Evolutionary conservation across 2,888 invertebrate species (phyloP), one percentile per base, ranked within the genome.

Genomic region (Ormyrus nitidulus): DNA sequence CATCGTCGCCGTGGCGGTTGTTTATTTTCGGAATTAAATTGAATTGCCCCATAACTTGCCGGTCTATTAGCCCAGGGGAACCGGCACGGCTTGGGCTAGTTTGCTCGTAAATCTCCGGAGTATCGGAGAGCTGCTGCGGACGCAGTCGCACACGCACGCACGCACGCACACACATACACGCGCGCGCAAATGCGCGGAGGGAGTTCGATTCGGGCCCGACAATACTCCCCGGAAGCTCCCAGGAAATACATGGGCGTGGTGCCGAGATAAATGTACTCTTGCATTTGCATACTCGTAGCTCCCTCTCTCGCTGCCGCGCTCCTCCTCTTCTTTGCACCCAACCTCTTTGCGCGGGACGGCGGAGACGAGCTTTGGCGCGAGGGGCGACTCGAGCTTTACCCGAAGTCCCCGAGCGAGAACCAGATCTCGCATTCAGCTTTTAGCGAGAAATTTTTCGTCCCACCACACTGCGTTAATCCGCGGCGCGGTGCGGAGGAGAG

Each of bases 171-270:
- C 19, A 65, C 9, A 48, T 2, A 8, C 13, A 1, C 51, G 6
- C 5, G 13, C 13, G 51, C 19, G 13, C 7, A 51, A 13, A 51
- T 44, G 11, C 11, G 10, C 65, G 11, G 56, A 51, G 56, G 59
- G 48, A 53, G 59, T 87, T 88, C 86, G 88, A 88, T 88, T 87
- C 86, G 83, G 75, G 51, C 11, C 62, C 79, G 80, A 84, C 81
- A 83, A 83, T 83, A 73, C 74, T 19, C 68, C 85, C 85, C 88
- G 89, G 87, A 89, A 88, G 87, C 86, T 86, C 82, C 85, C 86
- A 87, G 89, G 88, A 89, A 89, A 89, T 89, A 87, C 89, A 88
- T 88, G 89, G 89, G 89, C 89, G 89, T 89, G 89, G 89, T 87
- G 84, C 84, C 77, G 87, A 89, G 89, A 89, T 89, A 89, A 88